A percentile compares a stretch with the other conserved stretches of the same genome.
phyloP scores from a whole-genome alignment of 2,797 vertebrate species.

The Furcifer pardalis region DNA sequence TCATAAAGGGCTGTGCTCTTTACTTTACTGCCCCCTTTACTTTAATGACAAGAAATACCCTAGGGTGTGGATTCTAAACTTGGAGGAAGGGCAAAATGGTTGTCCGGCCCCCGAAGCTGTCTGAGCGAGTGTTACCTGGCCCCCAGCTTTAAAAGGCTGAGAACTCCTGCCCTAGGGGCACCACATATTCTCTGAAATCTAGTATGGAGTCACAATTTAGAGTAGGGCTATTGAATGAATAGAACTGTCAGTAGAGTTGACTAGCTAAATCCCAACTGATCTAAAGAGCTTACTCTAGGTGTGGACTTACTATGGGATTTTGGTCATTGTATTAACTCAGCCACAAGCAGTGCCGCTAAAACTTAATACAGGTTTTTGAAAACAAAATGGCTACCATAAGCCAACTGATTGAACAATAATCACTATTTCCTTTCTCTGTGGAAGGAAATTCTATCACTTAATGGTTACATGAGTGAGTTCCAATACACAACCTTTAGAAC shows the following conservation, averaged over 20 bases:
- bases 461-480: not conserved
- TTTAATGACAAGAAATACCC: not conserved
- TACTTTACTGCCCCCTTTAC: not conserved
- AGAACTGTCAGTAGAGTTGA: no score
- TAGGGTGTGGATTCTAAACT: no score
- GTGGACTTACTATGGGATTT: no score
- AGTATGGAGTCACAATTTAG: no score
- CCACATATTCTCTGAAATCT: not conserved
- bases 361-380: not conserved
- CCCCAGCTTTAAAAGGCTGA: no score
- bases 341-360: not conserved
- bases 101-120: no score
- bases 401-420: not conserved
- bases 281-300: no score
- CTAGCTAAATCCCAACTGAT: no score
- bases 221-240: no score
- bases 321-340: not conserved
- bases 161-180: no score
- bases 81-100: no score
- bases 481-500: not conserved
- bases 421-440: not conserved
- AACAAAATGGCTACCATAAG: not conserved
- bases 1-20: not conserved
- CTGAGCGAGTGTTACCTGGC: no score
- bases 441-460: not conserved